These are phyloP conservation scores for Pantherophis vulpinus DNA, from an alignment of 2,797 vertebrate species.

Conservation along the genomic window DNA sequence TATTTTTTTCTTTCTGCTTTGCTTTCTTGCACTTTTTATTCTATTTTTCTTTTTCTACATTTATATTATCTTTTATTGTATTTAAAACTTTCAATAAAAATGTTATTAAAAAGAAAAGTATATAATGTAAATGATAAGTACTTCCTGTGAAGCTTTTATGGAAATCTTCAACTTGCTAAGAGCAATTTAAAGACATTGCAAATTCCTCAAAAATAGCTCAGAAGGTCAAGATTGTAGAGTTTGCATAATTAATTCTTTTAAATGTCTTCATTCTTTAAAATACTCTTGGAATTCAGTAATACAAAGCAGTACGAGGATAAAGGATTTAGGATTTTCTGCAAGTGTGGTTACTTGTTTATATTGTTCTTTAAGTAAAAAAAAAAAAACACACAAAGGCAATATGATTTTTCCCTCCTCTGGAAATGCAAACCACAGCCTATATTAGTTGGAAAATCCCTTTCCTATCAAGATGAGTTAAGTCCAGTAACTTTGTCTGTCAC, in stretches of 20 bases:
- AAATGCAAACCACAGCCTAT: neutral
- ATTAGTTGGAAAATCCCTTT: neutral
- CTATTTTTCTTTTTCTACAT: neutral
- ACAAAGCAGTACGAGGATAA: constrained; percentile 19
- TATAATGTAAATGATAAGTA: neutral
- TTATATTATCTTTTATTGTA: neutral
- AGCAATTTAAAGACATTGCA: neutral
- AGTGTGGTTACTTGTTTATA: neutral
- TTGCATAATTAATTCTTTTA: neutral
- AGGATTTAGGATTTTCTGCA: constrained; percentile 8
- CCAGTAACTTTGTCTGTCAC: neutral
- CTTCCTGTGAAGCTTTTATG: neutral
- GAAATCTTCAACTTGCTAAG: neutral
- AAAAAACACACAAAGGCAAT: neutral
- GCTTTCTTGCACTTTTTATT: neutral
- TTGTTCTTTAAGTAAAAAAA: neutral
- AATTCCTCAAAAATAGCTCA: neutral
- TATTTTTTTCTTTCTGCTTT: neutral
- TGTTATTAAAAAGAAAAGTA: neutral
- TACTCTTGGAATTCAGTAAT: neutral
- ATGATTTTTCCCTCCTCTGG: constrained; percentile 1
- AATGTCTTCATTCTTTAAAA: neutral
- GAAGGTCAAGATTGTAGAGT: neutral
- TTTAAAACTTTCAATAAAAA: neutral
- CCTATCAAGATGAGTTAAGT: constrained; percentile 15